Base-by-base conservation (phyloP, 2,888 invertebrate genomes). In the Meiosimyza platycephala region DNA sequence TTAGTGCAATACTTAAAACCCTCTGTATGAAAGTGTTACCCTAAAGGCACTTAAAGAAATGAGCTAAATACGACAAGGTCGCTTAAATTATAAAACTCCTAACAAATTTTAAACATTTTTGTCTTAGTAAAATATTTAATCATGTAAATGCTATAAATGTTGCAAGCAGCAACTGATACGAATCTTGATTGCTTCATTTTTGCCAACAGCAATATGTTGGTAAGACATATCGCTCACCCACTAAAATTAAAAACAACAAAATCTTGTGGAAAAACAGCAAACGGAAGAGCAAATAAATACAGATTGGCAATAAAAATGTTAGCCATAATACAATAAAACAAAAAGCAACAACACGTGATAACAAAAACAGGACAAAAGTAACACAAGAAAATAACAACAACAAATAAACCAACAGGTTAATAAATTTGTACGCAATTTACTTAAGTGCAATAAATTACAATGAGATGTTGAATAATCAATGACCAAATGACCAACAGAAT, bases 381-480 rank as follows among this genome's bases (percentile, higher is more conserved):
- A 40, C 15, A 60, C 22, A 22, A 22, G 2, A 22, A 22, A 22
- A n/a, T n/a, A 22, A 22, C 22, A 22, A 22, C 22, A 60, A 28
- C 33, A 62, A 12, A 15, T 28, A n/a, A 15, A 22, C 54, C 52
- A 70, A 63, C 72, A 67, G 64, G 70, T 73, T 81, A 80, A 83
- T 83, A 83, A 82, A 83, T 83, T 83, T 83, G 80, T 80, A 71
- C 66, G 68, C 82, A 82, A 83, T 83, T 83, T 80, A 78, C 78
- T 80, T 82, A 79, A 81, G 79, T 79, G 83, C 80, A 81, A 83
- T 83, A 83, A 83, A 83, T 83, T 83, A 82, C 71, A 80, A 78
- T 79, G 40, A 79, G 40, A 82, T 79, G 79, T 77, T 79, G 50
- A 78, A 80, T 78, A 79, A 81, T 79, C 75, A 77, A 76, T 76